Conservation (phyloP, 1,140 invertebrate genomes). For the Bradynema listronoti region DNA sequence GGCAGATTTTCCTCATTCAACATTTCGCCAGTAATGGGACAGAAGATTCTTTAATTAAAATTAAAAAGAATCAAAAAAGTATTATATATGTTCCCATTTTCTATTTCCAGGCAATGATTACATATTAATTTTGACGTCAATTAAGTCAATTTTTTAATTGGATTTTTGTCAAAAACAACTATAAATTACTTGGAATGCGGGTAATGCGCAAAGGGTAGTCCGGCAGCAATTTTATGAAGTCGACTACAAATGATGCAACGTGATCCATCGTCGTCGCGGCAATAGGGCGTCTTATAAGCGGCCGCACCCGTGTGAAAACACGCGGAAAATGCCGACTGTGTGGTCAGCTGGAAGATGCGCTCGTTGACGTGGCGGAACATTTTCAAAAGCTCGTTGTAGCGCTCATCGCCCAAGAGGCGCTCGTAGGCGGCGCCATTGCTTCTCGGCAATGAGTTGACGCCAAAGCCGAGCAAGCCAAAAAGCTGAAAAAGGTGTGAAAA, state of each 20-base stretch:
- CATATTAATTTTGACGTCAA: conserved; percentile 1
- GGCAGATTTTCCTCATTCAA: conserved; percentile 95
- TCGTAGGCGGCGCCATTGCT: conserved; percentile 22
- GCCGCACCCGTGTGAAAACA: conserved; percentile 65
- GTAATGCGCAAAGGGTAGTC: conserved; percentile 87
- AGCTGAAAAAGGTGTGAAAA: no score
- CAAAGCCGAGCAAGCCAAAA: conserved; percentile 31
- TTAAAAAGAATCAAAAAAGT: no score
- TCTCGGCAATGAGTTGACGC: conserved; percentile 10
- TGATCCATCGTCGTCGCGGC: conserved; percentile 31
- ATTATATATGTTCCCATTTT: no score
- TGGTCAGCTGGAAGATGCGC: conserved; percentile 67
- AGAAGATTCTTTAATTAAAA: conserved; percentile 84
- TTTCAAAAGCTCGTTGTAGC: conserved; percentile 30
- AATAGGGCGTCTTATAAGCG: conserved; percentile 42
- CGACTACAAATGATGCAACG: conserved; percentile 86
- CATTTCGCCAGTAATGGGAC: conserved; percentile 79
- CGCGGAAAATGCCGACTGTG: conserved; percentile 81
- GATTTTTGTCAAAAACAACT: no score
- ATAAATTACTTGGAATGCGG: conserved; percentile 62
- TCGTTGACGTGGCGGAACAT: conserved; percentile 38
- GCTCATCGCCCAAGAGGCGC: conserved; percentile 36
- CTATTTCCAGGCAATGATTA: conserved; percentile 73
- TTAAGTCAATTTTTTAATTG: not conserved
- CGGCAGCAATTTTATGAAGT: conserved; percentile 75